phyloP scores from a whole-genome alignment of 2,888 invertebrate genomes.

The Ochropleura leucogaster region DNA sequence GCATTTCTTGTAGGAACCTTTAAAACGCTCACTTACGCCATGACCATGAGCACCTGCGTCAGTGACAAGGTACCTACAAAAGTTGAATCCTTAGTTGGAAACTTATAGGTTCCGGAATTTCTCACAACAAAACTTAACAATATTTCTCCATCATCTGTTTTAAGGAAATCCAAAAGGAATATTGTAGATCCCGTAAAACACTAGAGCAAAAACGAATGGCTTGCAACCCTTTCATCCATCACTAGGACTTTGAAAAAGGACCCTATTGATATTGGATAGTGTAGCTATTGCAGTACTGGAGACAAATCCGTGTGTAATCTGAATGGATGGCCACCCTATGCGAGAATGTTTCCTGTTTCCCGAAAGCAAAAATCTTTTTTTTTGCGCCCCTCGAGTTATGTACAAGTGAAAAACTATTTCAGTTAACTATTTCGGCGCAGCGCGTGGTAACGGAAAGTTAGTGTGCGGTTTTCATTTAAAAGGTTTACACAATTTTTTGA shows the following conservation, averaged over 20 bases:
- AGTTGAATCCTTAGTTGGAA: not conserved
- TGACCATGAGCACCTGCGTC: too few species aligned
- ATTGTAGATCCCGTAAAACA: not conserved
- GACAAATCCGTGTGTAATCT: constrained; percentile 1
- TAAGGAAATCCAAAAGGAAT: not conserved
- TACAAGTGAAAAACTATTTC: constrained; percentile 12
- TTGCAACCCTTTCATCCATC: constrained; percentile 7
- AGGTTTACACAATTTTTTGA: constrained; percentile 1
- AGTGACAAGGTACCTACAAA: too few species aligned
- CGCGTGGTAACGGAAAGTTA: not conserved
- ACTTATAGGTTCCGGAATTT: not conserved
- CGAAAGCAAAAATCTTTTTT: not conserved
- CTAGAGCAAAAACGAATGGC: not conserved
- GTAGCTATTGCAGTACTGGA: constrained; percentile 7
- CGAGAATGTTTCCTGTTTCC: not conserved
- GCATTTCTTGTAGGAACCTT: too few species aligned
- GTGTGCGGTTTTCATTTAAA: not conserved
- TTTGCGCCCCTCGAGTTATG: not conserved
- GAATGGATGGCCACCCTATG: not conserved
- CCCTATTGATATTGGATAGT: not conserved
- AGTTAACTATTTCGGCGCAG: constrained; percentile 11
- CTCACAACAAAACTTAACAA: not conserved
- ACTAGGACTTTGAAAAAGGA: constrained; percentile 6
- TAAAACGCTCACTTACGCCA: too few species aligned
- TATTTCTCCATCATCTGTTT: constrained; percentile 4